Conservation (phyloP, 2,113 vertebrate genomes). For the Entomyzon cyanotis region DNA sequence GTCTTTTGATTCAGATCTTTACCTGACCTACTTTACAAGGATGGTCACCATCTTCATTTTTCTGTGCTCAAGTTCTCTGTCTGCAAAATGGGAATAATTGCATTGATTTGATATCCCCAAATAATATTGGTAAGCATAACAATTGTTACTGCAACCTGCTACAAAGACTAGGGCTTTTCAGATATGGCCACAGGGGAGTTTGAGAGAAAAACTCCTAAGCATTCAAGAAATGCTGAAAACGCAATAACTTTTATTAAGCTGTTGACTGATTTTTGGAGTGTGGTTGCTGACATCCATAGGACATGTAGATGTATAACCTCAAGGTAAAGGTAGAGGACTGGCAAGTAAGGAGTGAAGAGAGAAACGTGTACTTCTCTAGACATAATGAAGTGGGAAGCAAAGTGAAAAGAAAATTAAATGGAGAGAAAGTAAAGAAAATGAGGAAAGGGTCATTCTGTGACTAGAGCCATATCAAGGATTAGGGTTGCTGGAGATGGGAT, state of each 20-base stretch:
- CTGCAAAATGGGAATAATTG: neutral
- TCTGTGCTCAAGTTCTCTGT: neutral
- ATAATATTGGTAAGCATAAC: neutral
- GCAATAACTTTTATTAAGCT: neutral
- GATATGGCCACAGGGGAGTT: neutral
- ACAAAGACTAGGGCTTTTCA: neutral
- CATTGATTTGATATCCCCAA: neutral
- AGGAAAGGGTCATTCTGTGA: neutral
- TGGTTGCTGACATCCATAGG: neutral
- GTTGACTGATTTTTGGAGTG: neutral
- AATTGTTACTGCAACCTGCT: neutral
- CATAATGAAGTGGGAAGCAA: neutral
- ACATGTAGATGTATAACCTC: rapidly evolving
- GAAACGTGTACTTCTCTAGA: neutral
- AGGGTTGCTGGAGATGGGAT: neutral
- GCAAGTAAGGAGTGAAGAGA: neutral
- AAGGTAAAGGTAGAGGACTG: neutral
- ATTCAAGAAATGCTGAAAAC: neutral
- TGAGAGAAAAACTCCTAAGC: neutral
- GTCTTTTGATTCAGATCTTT: neutral
- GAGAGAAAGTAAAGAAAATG: neutral
- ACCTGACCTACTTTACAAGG: neutral
- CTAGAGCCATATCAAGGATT: neutral
- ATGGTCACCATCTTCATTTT: rapidly evolving
- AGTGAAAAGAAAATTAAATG: neutral